Base-by-base conservation (phyloP, 2,888 invertebrate species). In the Spatulosminthurus flaviceps region DNA sequence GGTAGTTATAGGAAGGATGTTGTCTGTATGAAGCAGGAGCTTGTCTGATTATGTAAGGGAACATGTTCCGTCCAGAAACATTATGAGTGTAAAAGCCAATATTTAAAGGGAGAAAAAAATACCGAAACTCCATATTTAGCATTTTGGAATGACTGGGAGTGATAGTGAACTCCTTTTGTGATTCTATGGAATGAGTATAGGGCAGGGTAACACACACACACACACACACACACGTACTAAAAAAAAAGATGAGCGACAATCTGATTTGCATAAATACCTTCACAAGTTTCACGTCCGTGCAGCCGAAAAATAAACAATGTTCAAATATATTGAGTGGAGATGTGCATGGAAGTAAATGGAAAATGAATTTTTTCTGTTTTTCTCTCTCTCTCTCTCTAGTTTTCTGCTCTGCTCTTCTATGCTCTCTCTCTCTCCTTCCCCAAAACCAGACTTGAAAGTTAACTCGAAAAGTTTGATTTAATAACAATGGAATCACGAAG, bases 381-480 rank as follows among this genome's bases (percentile, higher is more conserved):
- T n/a, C n/a, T 29, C 69, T 29, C 21, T 13, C 69, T 69, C 69
- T 34, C 29, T n/a, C 29, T 29, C 29, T 66, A 16, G n/a, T 69
- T 69, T n/a, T n/a, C n/a, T n/a, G n/a, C n/a, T n/a, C n/a, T n/a
- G n/a, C n/a, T 29, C 69, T 29, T 34, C 13, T 34, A 34, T 34
- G 19, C 29, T n/a, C 29, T 29, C 29, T 66, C 4, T 69, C 11
- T 69, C n/a, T 16, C 13, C 34, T 29, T 69, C 19, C 26, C 29
- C 34, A 69, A 34, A 69, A 34, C 28, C 69, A 69, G 34, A 69
- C 34, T 29, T 34, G 16, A 69, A 28, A 67, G 34, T 16, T 21
- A 69, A 34, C 66, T 66, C 29, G 34, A 69, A 29, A 29, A 69
- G 34, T 69, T 69, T 69, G 69, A 28, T 29, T 51, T 69, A 66